Evolutionary conservation across 92 coral and sea anemone species (phyloP), one percentile per base, ranked within the genome.

Genomic region (Scolanthus callimorphus): DNA sequence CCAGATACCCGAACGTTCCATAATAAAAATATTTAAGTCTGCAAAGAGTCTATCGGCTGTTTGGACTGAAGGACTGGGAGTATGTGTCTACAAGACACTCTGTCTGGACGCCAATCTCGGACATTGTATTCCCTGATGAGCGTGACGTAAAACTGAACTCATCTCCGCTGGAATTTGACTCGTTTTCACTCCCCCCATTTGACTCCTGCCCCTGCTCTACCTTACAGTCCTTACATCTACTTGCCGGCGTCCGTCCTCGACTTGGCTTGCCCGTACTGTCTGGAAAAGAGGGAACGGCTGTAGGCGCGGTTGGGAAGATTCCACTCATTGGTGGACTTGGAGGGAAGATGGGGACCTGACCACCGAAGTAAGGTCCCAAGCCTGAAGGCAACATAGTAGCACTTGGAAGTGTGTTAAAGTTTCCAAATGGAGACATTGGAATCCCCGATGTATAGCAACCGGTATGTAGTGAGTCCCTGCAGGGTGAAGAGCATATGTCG

Each of bases 381-480:
- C 73, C 73, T 17, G 61, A 53, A 6, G 59, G 26, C 3, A 66
- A 53, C 47, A 73, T 46, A 1, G 63, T 29, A 30, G 67, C 65
- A 1, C 73, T 48, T 1, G 70, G 31, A n/a, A 66, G 54, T n/a
- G 50, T 59, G 17, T 49, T 44, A 4, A 66, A 4, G 20, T 41
- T 52, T 9, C 43, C 8, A 15, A 34, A 34, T 34, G 41, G 41
- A 4, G 90, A 82, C 17, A 86, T 39, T 31, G 85, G 86, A 12
- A 73, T 56, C 11, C 75, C 81, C 0, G 95, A 11, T 86, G 97
- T 19, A 91, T 52, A 8, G 82, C 80, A 25, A 91, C 83, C 2
- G 97, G 97, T 12, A 91, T 77, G 55, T 87, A 91, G 38, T 86
- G 97, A 1, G 97, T 80, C 1, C 91, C 88, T 4, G 96, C 84